These are phyloP conservation scores for Sphaerophoria rueppellii DNA, from an alignment of 2,888 invertebrate genomes.

Conservation along the genomic window DNA sequence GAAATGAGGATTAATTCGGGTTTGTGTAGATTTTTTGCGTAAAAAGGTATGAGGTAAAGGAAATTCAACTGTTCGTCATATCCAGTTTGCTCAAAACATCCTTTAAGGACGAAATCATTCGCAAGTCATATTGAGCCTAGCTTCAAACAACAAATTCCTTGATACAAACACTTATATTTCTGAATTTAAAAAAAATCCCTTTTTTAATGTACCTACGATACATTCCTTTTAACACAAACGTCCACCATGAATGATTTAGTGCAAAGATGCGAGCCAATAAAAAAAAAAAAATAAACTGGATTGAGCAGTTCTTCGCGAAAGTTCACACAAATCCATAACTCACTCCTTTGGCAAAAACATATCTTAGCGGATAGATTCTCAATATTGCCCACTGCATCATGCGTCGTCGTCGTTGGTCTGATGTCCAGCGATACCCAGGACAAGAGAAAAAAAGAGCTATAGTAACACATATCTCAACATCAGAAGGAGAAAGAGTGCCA, in stretches of 20 bases:
- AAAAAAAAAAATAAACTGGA: constrained; percentile 41
- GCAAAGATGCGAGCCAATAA: background rate
- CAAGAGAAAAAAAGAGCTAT: background rate
- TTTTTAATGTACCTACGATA: constrained; percentile 62
- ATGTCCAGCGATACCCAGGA: constrained; percentile 20
- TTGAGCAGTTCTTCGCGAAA: constrained; percentile 47
- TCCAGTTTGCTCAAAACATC: too few species aligned
- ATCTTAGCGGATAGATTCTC: constrained; percentile 21
- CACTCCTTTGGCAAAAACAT: constrained; percentile 52
- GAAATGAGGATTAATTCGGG: constrained; percentile 1
- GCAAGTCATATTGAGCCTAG: too few species aligned
- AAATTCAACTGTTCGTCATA: too few species aligned
- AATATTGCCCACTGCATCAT: background rate
- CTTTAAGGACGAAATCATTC: too few species aligned
- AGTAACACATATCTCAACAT: constrained; percentile 5
- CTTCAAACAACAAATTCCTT: too few species aligned
- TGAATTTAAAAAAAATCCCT: constrained; percentile 41
- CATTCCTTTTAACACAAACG: constrained; percentile 60
- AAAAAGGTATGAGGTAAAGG: too few species aligned
- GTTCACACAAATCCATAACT: constrained; percentile 69
- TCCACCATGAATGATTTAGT: constrained; percentile 53
- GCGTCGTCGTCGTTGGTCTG: background rate
- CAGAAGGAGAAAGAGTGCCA: constrained; percentile 48
- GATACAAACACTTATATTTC: too few species aligned
- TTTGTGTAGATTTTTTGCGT: background rate